Percentiles rank a stretch among this genome's conserved stretches.
These are phyloP conservation scores for Lates calcarifer DNA, from an alignment of 2,113 vertebrate species.

Conservation along the genomic window DNA sequence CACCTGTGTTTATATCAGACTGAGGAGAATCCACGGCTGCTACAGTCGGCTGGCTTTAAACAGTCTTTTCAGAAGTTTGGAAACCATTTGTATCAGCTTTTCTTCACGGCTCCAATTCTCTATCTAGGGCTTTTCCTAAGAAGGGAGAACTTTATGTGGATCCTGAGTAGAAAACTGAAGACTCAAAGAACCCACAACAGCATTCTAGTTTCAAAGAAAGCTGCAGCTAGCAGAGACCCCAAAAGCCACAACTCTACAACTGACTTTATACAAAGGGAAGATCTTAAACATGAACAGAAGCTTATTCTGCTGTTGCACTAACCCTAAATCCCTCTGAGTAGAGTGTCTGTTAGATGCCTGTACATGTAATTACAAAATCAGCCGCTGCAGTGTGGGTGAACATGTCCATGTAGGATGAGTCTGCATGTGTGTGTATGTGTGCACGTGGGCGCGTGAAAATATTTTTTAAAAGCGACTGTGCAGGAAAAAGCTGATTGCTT, in stretches of 20 bases:
- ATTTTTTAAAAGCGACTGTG: constrained; percentile 13
- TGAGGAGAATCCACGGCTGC: background rate
- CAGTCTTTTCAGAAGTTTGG: background rate
- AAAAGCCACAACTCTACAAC: background rate
- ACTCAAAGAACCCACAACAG: too few relatives aligned
- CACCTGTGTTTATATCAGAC: constrained; percentile 1
- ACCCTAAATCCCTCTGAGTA: background rate
- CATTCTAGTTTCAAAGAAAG: too few relatives aligned
- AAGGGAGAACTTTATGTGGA: background rate
- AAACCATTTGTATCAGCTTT: background rate
- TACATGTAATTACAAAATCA: background rate
- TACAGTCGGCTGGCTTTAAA: background rate
- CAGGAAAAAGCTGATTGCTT: background rate
- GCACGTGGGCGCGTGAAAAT: too few relatives aligned
- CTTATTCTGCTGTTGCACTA: background rate
- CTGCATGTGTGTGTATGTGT: too few relatives aligned
- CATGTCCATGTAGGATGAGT: background rate
- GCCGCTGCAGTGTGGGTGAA: background rate
- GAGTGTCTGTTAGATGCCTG: background rate
- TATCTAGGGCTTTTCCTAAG: background rate
- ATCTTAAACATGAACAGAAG: background rate
- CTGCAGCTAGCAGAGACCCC: background rate
- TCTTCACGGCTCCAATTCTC: background rate
- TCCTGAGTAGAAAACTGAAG: background rate
- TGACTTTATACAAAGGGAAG: background rate